Conservation (phyloP, 2,888 invertebrate species). For the Strigamia crassipes region DNA sequence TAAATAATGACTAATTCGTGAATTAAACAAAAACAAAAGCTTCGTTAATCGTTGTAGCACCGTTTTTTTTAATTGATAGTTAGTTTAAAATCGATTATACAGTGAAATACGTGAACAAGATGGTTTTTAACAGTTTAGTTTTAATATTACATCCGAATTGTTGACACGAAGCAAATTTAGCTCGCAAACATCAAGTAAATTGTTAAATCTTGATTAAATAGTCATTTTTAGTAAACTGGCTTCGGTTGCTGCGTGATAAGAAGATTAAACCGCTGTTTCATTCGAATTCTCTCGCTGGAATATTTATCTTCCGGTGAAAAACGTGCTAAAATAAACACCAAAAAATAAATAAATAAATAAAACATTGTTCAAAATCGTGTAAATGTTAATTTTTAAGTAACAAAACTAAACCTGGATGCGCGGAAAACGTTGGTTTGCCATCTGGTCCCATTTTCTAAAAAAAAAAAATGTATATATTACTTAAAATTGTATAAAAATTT, state of each 20-base stretch:
- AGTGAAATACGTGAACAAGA: no score
- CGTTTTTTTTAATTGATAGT: no score
- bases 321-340: constrained; percentile 69
- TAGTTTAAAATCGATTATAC: no score
- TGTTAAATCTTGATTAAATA: neutral
- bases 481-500: neutral
- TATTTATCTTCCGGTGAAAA: constrained; percentile 96
- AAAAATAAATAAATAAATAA: constrained; percentile 43
- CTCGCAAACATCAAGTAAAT: neutral
- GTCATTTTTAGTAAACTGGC: constrained; percentile 36
- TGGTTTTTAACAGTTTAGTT: no score
- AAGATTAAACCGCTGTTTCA: constrained; percentile 87
- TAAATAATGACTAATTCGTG: no score
- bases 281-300: constrained; percentile 82
- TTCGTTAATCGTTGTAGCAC: no score
- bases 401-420: constrained; percentile 69
- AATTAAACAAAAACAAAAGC: no score
- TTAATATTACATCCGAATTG: no score
- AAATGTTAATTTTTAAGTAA: neutral
- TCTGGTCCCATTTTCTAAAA: constrained; percentile 74
- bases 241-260: constrained; percentile 79
- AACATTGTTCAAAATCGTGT: neutral
- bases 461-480: neutral
- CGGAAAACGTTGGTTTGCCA: constrained; percentile 81
- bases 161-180: no score